Conservation (phyloP, 2,113 vertebrate species). For the Desmodus rotundus region DNA sequence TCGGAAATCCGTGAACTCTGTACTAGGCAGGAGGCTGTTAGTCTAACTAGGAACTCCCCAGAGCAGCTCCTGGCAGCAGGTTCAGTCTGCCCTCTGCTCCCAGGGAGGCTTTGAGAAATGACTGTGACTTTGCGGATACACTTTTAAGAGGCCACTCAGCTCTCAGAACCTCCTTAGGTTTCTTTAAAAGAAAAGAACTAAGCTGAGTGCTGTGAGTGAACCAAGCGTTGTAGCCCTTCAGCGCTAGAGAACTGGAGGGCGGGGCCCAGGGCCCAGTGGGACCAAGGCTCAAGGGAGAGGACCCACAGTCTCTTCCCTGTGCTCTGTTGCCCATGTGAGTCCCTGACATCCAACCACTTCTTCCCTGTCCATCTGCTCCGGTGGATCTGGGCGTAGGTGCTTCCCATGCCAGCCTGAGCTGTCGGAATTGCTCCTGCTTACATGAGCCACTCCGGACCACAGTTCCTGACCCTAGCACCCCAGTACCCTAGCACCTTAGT, state of each 20-base stretch:
- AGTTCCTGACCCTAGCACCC: background rate
- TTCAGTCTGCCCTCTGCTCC: background rate
- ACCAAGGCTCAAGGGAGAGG: background rate
- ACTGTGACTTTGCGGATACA: background rate
- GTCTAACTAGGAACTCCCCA: background rate
- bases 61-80: background rate
- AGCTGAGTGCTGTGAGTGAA: background rate
- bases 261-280: background rate
- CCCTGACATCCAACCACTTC: background rate
- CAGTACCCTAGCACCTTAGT: background rate
- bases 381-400: background rate
- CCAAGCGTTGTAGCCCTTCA: background rate
- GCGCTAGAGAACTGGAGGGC: background rate
- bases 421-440: background rate
- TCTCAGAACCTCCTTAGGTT: background rate
- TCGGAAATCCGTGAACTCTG: background rate
- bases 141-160: background rate
- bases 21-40: accelerated
- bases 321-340: background rate
- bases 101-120: background rate
- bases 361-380: background rate
- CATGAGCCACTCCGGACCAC: background rate
- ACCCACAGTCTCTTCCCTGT: background rate
- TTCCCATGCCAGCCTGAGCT: background rate
- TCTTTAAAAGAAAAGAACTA: background rate